Base-by-base conservation (phyloP, 2,888 invertebrate species). In the Protophormia terraenovae region DNA sequence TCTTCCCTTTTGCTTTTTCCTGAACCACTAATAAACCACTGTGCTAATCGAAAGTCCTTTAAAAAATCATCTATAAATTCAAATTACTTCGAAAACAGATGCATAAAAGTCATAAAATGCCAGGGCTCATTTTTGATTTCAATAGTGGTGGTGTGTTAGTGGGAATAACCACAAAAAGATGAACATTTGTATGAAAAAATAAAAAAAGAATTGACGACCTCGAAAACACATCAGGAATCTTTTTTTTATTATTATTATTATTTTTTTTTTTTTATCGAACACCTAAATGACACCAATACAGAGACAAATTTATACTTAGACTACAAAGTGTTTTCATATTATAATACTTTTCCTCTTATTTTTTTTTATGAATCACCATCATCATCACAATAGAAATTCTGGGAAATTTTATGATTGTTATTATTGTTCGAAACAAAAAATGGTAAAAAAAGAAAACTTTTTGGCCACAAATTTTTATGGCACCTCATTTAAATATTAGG, bases 391-490 rank as follows among this genome's bases (percentile, higher is more conserved):
- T 24, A 32, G 19, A 27, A 27, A 24, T 12, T 58, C 45, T 38
- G 38, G 10, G 14, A 78, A 27, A 45, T 29, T 80, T 80, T 80
- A 76, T 81, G 84, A 81, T 81, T 84, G 53, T 77, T 84, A 53
- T 73, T 72, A 53, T 73, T 78, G 60, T 69, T 53, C 35, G 10
- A 19, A 66, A 41, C 55, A 71, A 77, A 4, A 64, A 47, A 24
- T 10, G 16, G 10, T 55, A 45, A 66, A 64, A 71, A n/a, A n/a
- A n/a, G n/a, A n/a, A n/a, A 80, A 66, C 27, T 76, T 80, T 83
- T 79, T 71, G 64, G 79, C 58, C 75, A 73, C 66, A 85, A 85
- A 78, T 64, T 85, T 82, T 82, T 85, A 85, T 85, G 69, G 75
- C 55, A 69, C 67, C 80, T 64, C 77, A 60, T 75, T 83, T 67